Evolutionary conservation across 1,140 invertebrate genomes (phyloP).

Genomic region (Leptopilina clavipes): DNA sequence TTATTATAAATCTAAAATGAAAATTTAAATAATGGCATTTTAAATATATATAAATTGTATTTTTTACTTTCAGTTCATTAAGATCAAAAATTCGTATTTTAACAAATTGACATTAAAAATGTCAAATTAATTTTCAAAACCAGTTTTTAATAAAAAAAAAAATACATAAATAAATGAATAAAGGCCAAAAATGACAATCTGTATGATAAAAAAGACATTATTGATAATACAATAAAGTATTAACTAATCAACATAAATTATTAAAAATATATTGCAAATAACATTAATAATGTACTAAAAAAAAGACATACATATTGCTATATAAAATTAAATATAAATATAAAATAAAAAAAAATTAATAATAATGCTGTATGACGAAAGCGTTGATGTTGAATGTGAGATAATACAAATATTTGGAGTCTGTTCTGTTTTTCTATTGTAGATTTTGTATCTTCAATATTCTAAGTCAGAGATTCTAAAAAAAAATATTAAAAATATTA

Average conservation of each 20-base stretch:
- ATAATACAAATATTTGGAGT: constrained; percentile 64
- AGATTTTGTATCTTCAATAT: constrained; percentile 75
- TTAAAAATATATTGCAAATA: constrained; percentile 31
- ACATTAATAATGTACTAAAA: constrained; percentile 23
- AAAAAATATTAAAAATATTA: constrained; percentile 28
- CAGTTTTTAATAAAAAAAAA: constrained; percentile 39
- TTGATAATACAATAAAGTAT: constrained; percentile 53
- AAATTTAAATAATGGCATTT: too few relatives aligned
- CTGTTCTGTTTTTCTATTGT: constrained; percentile 74
- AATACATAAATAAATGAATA: too few relatives aligned
- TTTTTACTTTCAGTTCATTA: too few relatives aligned
- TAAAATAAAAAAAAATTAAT: constrained; percentile 50
- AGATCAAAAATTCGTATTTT: not conserved
- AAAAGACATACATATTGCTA: constrained; percentile 31
- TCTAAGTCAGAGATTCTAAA: constrained; percentile 72
- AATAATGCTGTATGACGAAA: constrained; percentile 54
- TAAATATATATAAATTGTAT: too few relatives aligned
- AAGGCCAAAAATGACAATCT: constrained; percentile 70
- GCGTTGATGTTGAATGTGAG: constrained; percentile 69
- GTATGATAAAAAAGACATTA: constrained; percentile 61
- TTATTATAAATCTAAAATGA: not conserved
- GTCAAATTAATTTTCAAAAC: constrained; percentile 4
- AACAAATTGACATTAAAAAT: not conserved
- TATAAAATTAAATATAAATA: constrained; percentile 48
- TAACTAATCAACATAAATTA: constrained; percentile 50